A percentile compares a stretch with the other conserved stretches of the same genome.
phyloP scores from a whole-genome alignment of 2,888 invertebrate genomes.

The Scotopteryx bipunctaria region DNA sequence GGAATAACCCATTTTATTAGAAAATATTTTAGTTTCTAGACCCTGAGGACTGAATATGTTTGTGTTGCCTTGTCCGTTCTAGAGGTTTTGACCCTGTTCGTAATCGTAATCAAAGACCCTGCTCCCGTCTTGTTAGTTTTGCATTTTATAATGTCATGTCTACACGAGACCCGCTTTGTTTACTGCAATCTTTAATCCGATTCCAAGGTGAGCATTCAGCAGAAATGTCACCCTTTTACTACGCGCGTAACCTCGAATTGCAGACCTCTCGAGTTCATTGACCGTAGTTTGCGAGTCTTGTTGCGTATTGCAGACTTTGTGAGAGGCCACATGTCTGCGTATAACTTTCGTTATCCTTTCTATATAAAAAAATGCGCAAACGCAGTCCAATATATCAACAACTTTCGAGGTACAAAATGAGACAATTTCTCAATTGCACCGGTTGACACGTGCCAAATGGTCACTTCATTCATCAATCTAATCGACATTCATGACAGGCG shows the following conservation, averaged over 20 bases:
- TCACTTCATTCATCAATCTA: neutral
- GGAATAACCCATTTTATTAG: no score
- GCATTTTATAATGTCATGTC: neutral
- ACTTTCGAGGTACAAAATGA: no score
- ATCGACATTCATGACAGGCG: neutral
- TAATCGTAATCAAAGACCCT: no score
- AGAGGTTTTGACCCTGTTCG: no score
- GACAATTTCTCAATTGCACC: no score
- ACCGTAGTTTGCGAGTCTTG: conserved; percentile 15
- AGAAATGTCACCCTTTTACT: conserved; percentile 35
- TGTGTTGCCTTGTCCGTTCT: no score
- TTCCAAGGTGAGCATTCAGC: conserved; percentile 26
- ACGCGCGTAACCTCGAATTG: conserved; percentile 30
- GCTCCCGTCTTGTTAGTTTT: neutral
- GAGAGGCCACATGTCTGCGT: conserved; percentile 5
- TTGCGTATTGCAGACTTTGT: conserved; percentile 11
- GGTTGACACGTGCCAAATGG: neutral
- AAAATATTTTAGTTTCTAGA: no score
- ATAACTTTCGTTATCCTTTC: neutral
- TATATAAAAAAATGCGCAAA: no score
- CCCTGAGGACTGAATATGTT: no score
- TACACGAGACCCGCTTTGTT: neutral
- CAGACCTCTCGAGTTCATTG: conserved; percentile 26
- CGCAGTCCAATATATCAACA: no score
- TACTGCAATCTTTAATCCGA: conserved; percentile 18